phyloP scores from a whole-genome alignment of 1,140 invertebrate genomes.

The Panulirus ornatus region DNA sequence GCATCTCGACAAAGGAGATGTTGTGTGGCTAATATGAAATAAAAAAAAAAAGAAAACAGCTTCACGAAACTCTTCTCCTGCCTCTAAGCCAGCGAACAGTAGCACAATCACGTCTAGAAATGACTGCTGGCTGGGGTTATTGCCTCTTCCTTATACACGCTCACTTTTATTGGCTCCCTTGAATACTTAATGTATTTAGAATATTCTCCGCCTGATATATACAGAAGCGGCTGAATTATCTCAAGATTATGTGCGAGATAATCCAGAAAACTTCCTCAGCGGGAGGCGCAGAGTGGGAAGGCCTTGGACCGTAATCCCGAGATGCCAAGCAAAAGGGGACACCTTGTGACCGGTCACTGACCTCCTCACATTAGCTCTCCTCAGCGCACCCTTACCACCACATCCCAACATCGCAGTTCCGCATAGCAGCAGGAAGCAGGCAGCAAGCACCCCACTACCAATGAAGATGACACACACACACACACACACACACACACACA shows the following conservation, averaged over 20 bases:
- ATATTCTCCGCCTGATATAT: conserved; percentile 1
- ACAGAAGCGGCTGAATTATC: conserved; percentile 22
- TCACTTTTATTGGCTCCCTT: conserved; percentile 20
- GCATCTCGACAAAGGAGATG: too few species aligned
- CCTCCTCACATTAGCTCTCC: neutral
- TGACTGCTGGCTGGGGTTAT: neutral
- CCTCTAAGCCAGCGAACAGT: neutral
- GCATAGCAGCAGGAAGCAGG: too few species aligned
- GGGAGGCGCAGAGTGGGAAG: neutral
- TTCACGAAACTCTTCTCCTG: too few species aligned
- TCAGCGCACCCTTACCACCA: neutral
- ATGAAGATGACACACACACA: neutral
- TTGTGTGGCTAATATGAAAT: too few species aligned
- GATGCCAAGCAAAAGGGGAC: neutral
- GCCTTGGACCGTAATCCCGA: neutral
- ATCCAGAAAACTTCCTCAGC: neutral
- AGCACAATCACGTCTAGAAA: neutral
- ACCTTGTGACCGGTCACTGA: conserved; percentile 2
- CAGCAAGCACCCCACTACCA: too few species aligned
- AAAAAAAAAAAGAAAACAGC: too few species aligned
- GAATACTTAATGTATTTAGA: conserved; percentile 39
- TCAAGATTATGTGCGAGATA: conserved; percentile 1
- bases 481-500: neutral
- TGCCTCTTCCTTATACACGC: conserved; percentile 21
- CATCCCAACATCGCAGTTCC: neutral